These are phyloP conservation scores for Tuta absoluta DNA, from an alignment of 2,888 invertebrate genomes.

Conservation along the genomic window DNA sequence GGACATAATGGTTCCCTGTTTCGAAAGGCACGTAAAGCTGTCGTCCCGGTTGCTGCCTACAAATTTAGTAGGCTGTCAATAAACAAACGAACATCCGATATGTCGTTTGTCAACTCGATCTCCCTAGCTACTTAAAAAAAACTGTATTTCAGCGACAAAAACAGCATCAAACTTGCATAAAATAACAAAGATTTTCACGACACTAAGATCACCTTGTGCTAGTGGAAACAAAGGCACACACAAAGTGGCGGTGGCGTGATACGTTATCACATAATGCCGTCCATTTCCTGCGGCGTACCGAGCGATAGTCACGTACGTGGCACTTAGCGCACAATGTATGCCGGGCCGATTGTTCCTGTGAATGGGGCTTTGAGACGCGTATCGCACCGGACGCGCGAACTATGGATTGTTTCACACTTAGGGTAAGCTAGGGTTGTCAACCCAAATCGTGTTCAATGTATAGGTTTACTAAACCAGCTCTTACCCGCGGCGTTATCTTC, in stretches of 20 bases:
- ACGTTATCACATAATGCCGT: constrained; percentile 39
- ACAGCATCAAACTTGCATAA: too few relatives aligned
- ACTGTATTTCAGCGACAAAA: too few relatives aligned
- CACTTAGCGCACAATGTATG: constrained; percentile 42
- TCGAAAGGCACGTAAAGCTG: too few relatives aligned
- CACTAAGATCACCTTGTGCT: constrained; percentile 21
- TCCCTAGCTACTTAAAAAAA: too few relatives aligned
- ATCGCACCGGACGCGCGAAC: constrained; percentile 42
- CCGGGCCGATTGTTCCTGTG: constrained; percentile 36
- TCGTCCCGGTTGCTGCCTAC: too few relatives aligned
- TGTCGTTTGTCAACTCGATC: too few relatives aligned
- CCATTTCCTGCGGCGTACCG: constrained; percentile 39
- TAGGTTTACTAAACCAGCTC: too few relatives aligned
- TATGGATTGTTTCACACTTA: constrained; percentile 22
- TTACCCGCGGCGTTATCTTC: too few relatives aligned
- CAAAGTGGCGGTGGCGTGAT: constrained; percentile 34
- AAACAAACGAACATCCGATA: too few relatives aligned
- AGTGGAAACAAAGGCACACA: constrained; percentile 31
- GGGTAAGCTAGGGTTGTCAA: background rate
- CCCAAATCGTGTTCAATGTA: too few relatives aligned
- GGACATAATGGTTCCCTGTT: too few relatives aligned
- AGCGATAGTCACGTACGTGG: constrained; percentile 42
- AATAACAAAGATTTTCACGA: background rate
- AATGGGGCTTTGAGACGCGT: constrained; percentile 29
- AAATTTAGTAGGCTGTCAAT: too few relatives aligned